Conservation (phyloP, 1,140 invertebrate species). For the Linepithema humile region DNA sequence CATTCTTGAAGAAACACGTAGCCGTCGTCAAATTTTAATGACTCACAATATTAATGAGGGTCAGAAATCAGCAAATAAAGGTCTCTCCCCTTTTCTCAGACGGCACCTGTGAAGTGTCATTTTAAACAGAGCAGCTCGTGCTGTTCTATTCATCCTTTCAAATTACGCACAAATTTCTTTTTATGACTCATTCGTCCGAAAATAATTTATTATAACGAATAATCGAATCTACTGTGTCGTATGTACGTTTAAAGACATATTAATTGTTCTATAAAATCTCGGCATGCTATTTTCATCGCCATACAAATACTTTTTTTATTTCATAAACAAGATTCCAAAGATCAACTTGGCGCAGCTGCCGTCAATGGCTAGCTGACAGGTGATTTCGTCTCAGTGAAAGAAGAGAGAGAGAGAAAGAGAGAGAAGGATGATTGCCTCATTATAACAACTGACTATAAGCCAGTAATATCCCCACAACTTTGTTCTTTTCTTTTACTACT, state of each 20-base stretch:
- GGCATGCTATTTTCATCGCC: conserved; percentile 3
- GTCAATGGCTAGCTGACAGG: conserved; percentile 67
- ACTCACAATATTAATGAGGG: conserved; percentile 81
- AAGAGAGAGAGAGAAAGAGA: too few relatives aligned
- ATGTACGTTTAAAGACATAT: neutral
- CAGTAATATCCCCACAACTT: conserved; percentile 31
- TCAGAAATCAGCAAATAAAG: conserved; percentile 52
- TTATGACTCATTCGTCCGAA: neutral
- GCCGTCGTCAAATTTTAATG: conserved; percentile 48
- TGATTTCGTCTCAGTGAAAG: conserved; percentile 65
- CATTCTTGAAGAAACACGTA: neutral
- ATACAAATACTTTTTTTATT: conserved; percentile 19
- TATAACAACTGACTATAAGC: conserved; percentile 58
- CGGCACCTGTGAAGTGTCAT: neutral
- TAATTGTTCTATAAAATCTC: neutral
- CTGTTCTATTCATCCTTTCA: neutral
- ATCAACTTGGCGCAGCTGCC: conserved; percentile 64
- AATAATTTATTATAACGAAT: neutral
- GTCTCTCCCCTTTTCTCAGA: neutral
- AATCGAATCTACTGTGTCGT: neutral
- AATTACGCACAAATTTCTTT: neutral
- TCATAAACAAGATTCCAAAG: conserved; percentile 4
- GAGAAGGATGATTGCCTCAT: conserved; percentile 70
- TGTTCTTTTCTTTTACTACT: conserved; percentile 36
- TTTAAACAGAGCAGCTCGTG: neutral